A percentile compares a stretch with the other conserved stretches of the same genome.
Evolutionary conservation across 92 coral and sea anemone genomes (phyloP).

Genomic region (Umimayanthus kanabou): DNA sequence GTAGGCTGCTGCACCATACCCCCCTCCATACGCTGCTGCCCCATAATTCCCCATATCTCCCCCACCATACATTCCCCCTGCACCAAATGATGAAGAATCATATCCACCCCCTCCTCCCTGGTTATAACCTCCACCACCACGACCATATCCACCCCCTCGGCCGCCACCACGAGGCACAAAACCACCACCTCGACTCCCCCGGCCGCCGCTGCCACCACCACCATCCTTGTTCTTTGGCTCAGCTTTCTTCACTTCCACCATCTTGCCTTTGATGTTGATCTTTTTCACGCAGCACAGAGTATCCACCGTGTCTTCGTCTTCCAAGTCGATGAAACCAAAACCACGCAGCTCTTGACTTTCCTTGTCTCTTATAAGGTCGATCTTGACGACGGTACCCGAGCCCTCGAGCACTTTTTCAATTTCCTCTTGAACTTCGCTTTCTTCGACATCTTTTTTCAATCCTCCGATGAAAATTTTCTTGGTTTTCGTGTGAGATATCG

Average conservation of each 20-base stretch:
- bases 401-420: constrained; percentile 38
- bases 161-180: constrained; percentile 37
- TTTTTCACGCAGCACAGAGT: constrained; percentile 58
- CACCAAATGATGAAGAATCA: background rate
- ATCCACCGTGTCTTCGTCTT: constrained; percentile 60
- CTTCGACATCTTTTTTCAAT: constrained; percentile 50
- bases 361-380: constrained; percentile 47
- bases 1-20: constrained; percentile 32
- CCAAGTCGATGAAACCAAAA: constrained; percentile 63
- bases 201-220: constrained; percentile 48
- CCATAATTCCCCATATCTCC: background rate
- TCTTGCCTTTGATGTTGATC: constrained; percentile 54
- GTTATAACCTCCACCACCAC: constrained; percentile 21
- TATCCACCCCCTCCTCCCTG: constrained; percentile 41
- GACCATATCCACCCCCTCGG: constrained; percentile 39
- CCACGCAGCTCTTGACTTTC: constrained; percentile 57
- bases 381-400: constrained; percentile 13
- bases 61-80: constrained; percentile 1
- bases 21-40: constrained; percentile 31
- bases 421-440: constrained; percentile 48
- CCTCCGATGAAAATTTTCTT: constrained; percentile 76
- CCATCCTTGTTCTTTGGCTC: constrained; percentile 60
- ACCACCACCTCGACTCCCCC: constrained; percentile 39
- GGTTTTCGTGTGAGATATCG: constrained; percentile 52
- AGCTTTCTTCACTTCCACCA: constrained; percentile 69